Evolutionary conservation across 1,140 invertebrate genomes (phyloP), one percentile per base, ranked within the genome.

Genomic region (Choristoneura fumiferana): DNA sequence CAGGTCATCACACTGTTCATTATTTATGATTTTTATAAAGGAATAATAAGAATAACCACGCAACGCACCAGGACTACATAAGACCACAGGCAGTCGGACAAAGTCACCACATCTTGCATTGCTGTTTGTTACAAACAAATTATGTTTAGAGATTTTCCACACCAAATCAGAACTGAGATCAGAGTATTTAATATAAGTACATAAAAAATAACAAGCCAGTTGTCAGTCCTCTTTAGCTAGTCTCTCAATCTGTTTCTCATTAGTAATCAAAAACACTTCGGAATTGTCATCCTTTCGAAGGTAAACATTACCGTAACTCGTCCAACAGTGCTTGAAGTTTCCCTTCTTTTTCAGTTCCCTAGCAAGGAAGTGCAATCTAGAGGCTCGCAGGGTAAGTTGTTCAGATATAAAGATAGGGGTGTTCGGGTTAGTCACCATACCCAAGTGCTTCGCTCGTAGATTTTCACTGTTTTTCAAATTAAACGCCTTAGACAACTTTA

Each of bases 391-490:
- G n/a, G 65, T 68, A 0, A 68, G 35, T 8, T 68, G 58, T 15
- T 68, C 59, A 0, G 65, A 57, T 4, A 68, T 15, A 18, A 58
- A 67, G 0, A 67, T 29, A 0, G 62, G 65, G 0, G 35, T 60
- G 18, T 68, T 59, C 33, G 40, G 53, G 1, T 56, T 10, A 8
- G 56, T 57, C 3, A 54, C 52, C 8, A 63, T 58, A 0, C 65
- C 69, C 0, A 67, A 43, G 34, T 67, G 60, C 40, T 63, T 63
- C 4, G 60, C 54, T 18, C 69, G 35, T 34, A 71, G 10, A 14
- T 63, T 71, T 0, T 18, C 15, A 18, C 61, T 71, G 12, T 65
- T n/a, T 36, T 65, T 65, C 39, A 61, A 57, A 22, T 61, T 65
- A 53, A 64, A 70, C 1, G 43, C 33, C 18, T 65, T 67, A 13